Base-by-base conservation (phyloP, 2,888 invertebrate genomes). In the Harpagoxenus sublaevis region DNA sequence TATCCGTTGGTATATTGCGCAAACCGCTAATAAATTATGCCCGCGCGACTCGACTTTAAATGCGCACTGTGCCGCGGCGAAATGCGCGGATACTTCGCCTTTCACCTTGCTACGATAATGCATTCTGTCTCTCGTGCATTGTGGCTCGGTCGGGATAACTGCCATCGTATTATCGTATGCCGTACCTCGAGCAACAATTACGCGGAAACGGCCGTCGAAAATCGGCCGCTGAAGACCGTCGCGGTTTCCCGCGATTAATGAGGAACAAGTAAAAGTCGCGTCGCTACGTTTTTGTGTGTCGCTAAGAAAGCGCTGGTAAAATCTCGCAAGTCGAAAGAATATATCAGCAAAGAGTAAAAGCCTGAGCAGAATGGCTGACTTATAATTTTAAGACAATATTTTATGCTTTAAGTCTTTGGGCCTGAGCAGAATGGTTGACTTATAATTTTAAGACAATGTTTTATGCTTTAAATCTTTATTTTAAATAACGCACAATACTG, bases 21-120 rank as follows among this genome's bases (percentile, higher is more conserved):
- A 78, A 78, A 42, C 71, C 78, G 78, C 55, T 78, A 78, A 78
- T 78, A 78, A 78, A 78, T 78, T 78, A 78, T 78, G 77, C 10
- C 71, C 53, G 53, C 71, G 78, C 78, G 55, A 70, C 71, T 70
- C 53, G 78, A 9, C 53, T 71, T 78, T 70, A 71, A 78, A 78
- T 70, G 78, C 55, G 78, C 55, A 62, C 77, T 8, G 18, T 28
- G 12, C 48, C 35, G 75, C 77, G 15, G 68, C 51, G 68, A 78
- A 78, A 78, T 68, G 77, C 77, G 42, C 71, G 78, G 78, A 71
- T 78, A 71, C 42, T 55, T 78, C 78, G 78, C 78, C 78, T 78
- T 78, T 78, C 78, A 78, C 78, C 78, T 78, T 78, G 78, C 78
- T 28, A 70, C 71, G 55, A 78, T 70, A 70, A 78, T 78, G 71